These are phyloP conservation scores for Chorisops tibialis DNA, from an alignment of 2,888 invertebrate species.

Conservation along the genomic window DNA sequence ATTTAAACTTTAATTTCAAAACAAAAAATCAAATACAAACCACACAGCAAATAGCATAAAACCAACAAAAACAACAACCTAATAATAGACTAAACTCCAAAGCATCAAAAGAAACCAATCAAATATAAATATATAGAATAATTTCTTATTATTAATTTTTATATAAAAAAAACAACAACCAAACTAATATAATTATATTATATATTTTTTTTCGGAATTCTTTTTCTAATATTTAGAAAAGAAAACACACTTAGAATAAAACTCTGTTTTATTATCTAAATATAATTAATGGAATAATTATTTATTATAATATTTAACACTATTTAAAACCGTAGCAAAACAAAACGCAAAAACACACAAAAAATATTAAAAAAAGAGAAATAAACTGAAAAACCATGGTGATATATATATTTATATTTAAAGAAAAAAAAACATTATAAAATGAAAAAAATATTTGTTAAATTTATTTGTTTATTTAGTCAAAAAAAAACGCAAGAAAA, in stretches of 20 bases:
- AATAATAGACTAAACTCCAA: background rate
- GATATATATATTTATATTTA: constrained; percentile 33
- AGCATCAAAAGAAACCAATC: background rate
- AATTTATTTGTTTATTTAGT: constrained; percentile 34
- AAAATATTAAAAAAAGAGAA: constrained; percentile 29
- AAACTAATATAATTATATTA: no score
- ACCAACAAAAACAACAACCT: background rate
- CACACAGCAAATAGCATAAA: background rate
- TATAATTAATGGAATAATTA: background rate
- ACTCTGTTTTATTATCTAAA: background rate
- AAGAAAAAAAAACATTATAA: constrained; percentile 14
- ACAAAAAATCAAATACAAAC: background rate
- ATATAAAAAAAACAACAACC: no score
- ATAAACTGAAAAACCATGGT: constrained; percentile 28
- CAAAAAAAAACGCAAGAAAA: constrained; percentile 26
- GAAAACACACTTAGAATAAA: background rate
- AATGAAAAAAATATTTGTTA: constrained; percentile 32
- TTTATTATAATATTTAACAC: background rate
- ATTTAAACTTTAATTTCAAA: background rate
- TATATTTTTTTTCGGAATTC: no score
- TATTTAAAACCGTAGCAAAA: constrained; percentile 1
- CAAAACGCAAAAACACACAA: background rate
- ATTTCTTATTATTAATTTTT: no score
- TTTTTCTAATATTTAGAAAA: background rate
- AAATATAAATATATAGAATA: no score